Evolutionary conservation across 1,140 invertebrate species (phyloP).

Genomic region (Drosophila rufa): DNA sequence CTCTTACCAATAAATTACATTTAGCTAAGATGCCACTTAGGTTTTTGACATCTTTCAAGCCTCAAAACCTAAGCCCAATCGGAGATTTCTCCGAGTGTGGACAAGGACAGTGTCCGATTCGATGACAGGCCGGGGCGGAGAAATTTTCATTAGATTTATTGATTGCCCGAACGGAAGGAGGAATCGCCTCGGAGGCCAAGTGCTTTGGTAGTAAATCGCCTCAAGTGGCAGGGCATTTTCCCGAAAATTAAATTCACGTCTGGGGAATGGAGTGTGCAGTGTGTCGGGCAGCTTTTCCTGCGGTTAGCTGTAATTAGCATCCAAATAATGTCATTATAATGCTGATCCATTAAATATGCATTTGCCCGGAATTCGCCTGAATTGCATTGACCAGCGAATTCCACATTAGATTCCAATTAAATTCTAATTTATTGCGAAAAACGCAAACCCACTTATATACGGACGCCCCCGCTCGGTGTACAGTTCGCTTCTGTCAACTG

Average conservation of each 20-base stretch:
- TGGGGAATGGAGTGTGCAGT: not conserved
- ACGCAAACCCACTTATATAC: not conserved
- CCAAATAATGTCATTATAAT: slow-evolving; percentile 71
- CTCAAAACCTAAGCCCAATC: slow-evolving; percentile 10
- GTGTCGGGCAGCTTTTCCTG: slow-evolving; percentile 11
- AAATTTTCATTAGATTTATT: slow-evolving; percentile 78
- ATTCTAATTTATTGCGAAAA: slow-evolving; percentile 47
- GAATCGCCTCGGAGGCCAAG: not conserved
- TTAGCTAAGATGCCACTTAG: not conserved
- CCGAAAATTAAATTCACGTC: slow-evolving; percentile 34
- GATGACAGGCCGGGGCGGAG: slow-evolving; percentile 40
- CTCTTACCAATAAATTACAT: slow-evolving; percentile 30
- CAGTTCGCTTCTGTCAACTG: slow-evolving; percentile 20
- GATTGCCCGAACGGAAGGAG: slow-evolving; percentile 41
- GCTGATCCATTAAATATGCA: slow-evolving; percentile 75
- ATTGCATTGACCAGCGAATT: slow-evolving; percentile 20
- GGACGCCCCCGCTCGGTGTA: not conserved
- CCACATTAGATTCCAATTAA: slow-evolving; percentile 54
- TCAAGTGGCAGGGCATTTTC: slow-evolving; percentile 38
- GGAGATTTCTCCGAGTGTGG: slow-evolving; percentile 20
- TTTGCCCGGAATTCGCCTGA: slow-evolving; percentile 7
- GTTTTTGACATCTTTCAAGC: slow-evolving; percentile 4
- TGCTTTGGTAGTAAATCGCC: slow-evolving; percentile 24
- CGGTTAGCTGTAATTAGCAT: slow-evolving; percentile 70
- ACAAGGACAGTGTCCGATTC: slow-evolving; percentile 40